Evolutionary conservation across 2,113 vertebrate species (phyloP), one percentile per base, ranked within the genome.

Genomic region (Pholis gunnellus): DNA sequence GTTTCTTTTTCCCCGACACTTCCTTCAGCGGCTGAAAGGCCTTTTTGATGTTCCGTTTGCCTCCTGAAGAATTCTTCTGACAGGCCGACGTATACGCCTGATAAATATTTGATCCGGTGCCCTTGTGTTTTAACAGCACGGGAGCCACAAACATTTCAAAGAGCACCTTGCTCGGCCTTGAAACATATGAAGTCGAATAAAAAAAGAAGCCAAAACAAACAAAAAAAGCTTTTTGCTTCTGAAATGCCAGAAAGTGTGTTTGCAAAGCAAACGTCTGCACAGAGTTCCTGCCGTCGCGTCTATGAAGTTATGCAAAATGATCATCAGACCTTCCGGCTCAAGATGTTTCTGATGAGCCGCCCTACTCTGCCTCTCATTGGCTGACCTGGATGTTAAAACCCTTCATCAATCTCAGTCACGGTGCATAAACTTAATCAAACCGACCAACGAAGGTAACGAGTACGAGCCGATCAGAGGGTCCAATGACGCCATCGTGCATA

Each of bases 41-140:
- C 84, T 79, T 83, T 88, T 83, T 88, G 84, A 88, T 84, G 78
- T 88, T 83, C 52, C 40, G 25, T 78, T 77, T 88, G 60, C 78
- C 69, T 61, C 56, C 22, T 31, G 40, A 10, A 83, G 68, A 81
- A 69, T 68, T 40, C 4, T 36, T 65, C 17, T 83, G 83, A 86
- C 80, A 56, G 54, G 52, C 80, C 54, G 71, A 70, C 25, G 42
- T 48, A 79, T 54, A 0, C 66, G 71, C 70, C 46, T 73, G 66
- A 84, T 88, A 73, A 81, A 90, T 90, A 83, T 86, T 90, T 81
- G 74, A 90, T 88, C 75, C 0, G 0, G 14, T 36, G 68, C 72
- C 65, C 66, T 70, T 67, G 52, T 71, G 75, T 34, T 83, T 85
- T 85, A 63, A 60, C 67, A 75, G 59, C n/a, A 0, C 54, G 60